phyloP scores from a whole-genome alignment of 2,797 vertebrate species.

The Tapera naevia region DNA sequence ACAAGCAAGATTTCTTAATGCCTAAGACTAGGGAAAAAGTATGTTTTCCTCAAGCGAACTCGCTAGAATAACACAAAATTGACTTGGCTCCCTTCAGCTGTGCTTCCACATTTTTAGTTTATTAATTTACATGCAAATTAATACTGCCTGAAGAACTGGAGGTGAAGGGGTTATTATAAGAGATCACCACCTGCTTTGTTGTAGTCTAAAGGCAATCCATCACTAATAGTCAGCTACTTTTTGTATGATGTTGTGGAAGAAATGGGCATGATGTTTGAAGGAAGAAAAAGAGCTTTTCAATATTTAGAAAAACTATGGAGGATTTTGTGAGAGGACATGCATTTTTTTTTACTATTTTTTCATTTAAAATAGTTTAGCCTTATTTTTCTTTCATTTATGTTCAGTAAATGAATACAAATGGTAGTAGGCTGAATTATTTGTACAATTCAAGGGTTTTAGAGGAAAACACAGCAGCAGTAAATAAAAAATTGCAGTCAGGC shows the following conservation, averaged over 20 bases:
- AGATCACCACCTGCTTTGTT: neutral
- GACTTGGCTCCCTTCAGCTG: neutral
- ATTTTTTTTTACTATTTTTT: neutral
- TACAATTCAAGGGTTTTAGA: neutral
- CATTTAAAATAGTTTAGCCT: rapidly evolving
- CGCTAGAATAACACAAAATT: neutral
- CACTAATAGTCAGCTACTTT: neutral
- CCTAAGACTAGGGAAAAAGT: neutral
- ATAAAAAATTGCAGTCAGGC: neutral
- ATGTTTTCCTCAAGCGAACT: neutral
- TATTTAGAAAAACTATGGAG: neutral
- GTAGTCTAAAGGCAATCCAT: neutral
- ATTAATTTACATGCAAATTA: constrained; percentile 24
- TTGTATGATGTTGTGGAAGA: neutral
- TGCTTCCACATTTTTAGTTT: neutral
- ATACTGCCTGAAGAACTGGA: neutral
- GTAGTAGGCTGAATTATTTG: neutral
- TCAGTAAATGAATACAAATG: neutral
- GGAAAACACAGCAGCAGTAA: neutral
- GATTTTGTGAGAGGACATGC: neutral
- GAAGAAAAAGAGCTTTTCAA: neutral
- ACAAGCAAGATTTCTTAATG: neutral
- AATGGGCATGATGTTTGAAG: neutral
- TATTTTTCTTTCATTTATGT: neutral
- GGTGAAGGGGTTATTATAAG: neutral